Base-by-base conservation (phyloP, 2,888 invertebrate species). In the Achlya flavicornis region DNA sequence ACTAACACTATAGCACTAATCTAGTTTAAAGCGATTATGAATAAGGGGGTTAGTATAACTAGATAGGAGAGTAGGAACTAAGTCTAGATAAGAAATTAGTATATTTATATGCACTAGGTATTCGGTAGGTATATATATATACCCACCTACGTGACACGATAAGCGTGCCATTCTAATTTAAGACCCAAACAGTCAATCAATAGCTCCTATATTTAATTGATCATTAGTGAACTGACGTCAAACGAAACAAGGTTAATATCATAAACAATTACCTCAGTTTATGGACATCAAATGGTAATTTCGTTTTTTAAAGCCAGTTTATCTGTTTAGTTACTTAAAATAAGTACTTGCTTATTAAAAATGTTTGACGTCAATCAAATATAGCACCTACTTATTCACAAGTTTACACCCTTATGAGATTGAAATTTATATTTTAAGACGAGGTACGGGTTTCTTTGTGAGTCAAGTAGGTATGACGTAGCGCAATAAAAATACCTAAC, bases 181-280 rank as follows among this genome's bases (percentile, higher is more conserved):
- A n/a, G 46, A 46, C 46, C n/a, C 14, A 14, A 4, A 43, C 41
- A 43, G 7, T 6, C 46, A 46, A 46, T n/a, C 14, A 46, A 5
- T 46, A 46, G 46, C 46, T 6, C 14, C 46, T 46, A 53, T 10
- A 53, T 53, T 53, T 53, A 53, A 53, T 48, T 53, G 41, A 53
- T 53, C 53, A 53, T 53, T 19, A 53, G n/a, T 19, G 53, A 53
- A 19, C 19, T 77, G 76, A 77, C 77, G 76, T 77, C 76, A 77
- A 70, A 53, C 69, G 64, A 65, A 61, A 61, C 59, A 70, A 67
- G 65, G 63, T 61, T 62, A 67, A 66, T 67, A 62, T 57, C 26
- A 61, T 63, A 64, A 63, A 68, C 64, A 61, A 48, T 70, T 63
- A 53, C 62, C 57, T 53, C 53, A 63, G 66, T 72, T 64, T 61